Evolutionary conservation across 2,113 vertebrate species (phyloP).

Genomic region (Gallinago jamesoni): DNA sequence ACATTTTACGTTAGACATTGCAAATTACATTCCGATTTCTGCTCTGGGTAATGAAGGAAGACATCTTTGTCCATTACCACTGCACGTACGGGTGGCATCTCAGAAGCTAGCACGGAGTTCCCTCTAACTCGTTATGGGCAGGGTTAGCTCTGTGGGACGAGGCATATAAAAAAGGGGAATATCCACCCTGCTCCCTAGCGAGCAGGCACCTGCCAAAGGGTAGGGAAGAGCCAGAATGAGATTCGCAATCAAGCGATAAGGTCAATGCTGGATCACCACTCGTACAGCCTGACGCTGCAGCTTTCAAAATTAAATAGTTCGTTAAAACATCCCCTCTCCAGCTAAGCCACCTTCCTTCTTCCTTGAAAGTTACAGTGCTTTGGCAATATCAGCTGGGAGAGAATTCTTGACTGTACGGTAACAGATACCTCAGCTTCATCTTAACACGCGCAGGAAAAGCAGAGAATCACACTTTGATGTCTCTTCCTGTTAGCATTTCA

Average conservation of each 20-base stretch:
- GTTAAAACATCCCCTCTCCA: background rate
- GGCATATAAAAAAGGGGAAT: background rate
- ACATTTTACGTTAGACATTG: slow-evolving; percentile 43
- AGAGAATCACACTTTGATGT: background rate
- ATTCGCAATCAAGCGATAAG: background rate
- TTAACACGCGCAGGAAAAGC: background rate
- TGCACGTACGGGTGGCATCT: background rate
- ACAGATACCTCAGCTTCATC: background rate
- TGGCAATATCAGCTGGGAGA: slow-evolving; percentile 37
- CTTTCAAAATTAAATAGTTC: background rate
- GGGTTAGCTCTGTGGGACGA: background rate
- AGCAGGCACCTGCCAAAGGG: background rate
- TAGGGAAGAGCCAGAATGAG: background rate
- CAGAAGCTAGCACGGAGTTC: background rate
- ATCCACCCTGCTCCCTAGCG: background rate
- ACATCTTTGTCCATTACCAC: slow-evolving; percentile 1
- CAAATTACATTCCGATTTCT: slow-evolving; percentile 52
- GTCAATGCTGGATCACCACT: background rate
- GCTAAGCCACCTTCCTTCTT: background rate
- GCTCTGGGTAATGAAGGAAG: slow-evolving; percentile 32
- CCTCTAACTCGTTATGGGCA: background rate
- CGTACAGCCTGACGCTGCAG: background rate
- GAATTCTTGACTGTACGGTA: background rate
- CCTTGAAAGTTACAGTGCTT: slow-evolving; percentile 22
- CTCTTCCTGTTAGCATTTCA: background rate